A percentile compares a stretch with the other conserved stretches of the same genome.
These are phyloP conservation scores for Chamaea fasciata DNA, from an alignment of 2,113 vertebrate genomes.

Conservation along the genomic window DNA sequence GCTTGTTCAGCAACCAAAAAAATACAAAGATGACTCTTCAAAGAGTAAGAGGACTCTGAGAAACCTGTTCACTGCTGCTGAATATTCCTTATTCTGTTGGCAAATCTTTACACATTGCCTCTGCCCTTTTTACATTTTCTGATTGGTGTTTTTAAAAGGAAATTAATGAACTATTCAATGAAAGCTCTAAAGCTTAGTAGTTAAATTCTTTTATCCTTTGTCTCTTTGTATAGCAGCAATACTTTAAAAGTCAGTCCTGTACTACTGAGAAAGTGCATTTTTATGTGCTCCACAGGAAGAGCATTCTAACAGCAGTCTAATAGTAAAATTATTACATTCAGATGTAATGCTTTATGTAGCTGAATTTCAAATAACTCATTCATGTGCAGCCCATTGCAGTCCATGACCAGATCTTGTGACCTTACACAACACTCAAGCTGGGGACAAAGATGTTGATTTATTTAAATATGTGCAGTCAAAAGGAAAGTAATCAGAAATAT, in stretches of 20 bases:
- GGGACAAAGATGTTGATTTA: not conserved
- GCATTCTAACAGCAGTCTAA: not conserved
- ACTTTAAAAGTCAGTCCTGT: not conserved
- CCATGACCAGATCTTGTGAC: not conserved
- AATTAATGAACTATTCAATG: not conserved
- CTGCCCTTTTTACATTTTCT: not conserved
- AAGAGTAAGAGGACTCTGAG: not conserved
- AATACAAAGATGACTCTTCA: not conserved
- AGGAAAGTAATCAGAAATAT: not conserved
- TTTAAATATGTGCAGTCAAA: not conserved
- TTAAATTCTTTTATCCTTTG: not conserved
- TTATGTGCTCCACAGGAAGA: not conserved
- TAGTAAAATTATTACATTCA: not conserved
- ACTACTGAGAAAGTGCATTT: not conserved
- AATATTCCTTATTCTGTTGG: not conserved
- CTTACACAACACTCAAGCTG: not conserved
- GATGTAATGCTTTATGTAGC: not conserved
- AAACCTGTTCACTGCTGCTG: not conserved
- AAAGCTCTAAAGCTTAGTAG: not conserved
- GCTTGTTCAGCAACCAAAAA: slow-evolving; percentile 4
- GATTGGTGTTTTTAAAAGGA: not conserved
- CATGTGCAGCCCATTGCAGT: not conserved
- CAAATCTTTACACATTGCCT: not conserved
- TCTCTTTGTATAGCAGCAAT: not conserved
- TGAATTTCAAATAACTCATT: not conserved